Base-by-base conservation (phyloP, 1,140 invertebrate species). In the Bacillus rossius region DNA sequence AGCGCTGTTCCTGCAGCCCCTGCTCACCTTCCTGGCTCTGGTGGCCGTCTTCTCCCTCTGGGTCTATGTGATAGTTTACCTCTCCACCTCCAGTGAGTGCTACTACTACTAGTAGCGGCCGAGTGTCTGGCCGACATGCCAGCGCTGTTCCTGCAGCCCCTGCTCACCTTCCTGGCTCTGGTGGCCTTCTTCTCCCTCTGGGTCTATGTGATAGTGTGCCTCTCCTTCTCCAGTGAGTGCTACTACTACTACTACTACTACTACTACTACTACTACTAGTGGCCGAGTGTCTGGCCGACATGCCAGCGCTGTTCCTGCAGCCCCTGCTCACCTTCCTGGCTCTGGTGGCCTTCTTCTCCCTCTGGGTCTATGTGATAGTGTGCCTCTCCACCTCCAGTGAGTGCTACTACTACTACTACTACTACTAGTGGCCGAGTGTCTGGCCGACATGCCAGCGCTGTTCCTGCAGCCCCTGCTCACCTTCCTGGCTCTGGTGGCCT, bases 401-500 rank as follows among this genome's bases (percentile, higher is more conserved):
- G 83, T 78, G 41, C n/a, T n/a, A n/a, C n/a, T n/a, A n/a, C n/a
- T n/a, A n/a, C n/a, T n/a, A n/a, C n/a, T n/a, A n/a, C n/a, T n/a
- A n/a, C n/a, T n/a, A n/a, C n/a, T n/a, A n/a, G n/a, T n/a, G n/a
- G n/a, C n/a, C n/a, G n/a, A n/a, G n/a, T n/a, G n/a, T n/a, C n/a
- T n/a, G n/a, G n/a, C 84, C 48, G 84, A 85, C 66, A 80, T 96
- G 60, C 93, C 94, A 5, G 84, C 82, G n/a, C 73, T 98, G 22
- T 86, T 96, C 66, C 75, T 94, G 19, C 93, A 95, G 68, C 94
- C 94, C 1, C 69, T 96, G 1, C 75, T 93, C 57, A 96, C 94
- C 0, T 94, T 94, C 69, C 60, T 89, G 43, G 80, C 87, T 47
- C 76, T 96, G 0, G 72, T 88, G 23, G 59, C 84, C 40, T 96